Evolutionary conservation across 64 coral and sea anemone genomes (phyloP).

Genomic region (Montipora sp.): DNA sequence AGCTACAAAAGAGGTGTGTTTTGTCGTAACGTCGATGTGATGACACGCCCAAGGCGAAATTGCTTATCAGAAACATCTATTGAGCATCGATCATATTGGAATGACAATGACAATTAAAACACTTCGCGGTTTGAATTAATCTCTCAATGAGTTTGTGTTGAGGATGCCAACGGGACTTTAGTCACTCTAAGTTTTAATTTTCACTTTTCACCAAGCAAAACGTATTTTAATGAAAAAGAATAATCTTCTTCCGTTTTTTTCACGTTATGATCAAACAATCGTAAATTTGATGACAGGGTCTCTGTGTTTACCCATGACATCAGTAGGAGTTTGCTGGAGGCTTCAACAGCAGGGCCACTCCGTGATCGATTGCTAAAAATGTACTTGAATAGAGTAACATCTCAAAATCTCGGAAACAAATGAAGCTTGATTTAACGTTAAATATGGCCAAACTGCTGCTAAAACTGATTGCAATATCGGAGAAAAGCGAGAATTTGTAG

Average conservation of each 20-base stretch:
- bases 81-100: conserved; percentile 4
- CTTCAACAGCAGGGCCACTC: background rate
- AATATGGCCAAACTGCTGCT: background rate
- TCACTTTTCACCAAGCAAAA: background rate
- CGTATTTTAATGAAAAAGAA: background rate
- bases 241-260: background rate
- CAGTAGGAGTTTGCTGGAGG: background rate
- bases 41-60: background rate
- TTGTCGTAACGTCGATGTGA: conserved; percentile 40
- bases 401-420: background rate
- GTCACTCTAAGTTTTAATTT: background rate
- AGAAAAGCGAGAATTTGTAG: background rate
- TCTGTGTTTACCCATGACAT: background rate
- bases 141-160: background rate
- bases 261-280: background rate
- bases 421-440: background rate
- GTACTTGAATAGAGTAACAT: background rate
- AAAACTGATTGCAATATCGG: background rate
- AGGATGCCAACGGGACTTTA: background rate
- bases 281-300: background rate
- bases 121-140: background rate
- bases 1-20: conserved; percentile 56
- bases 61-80: conserved; percentile 22
- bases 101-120: conserved; percentile 17
- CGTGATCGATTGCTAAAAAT: background rate